Evolutionary conservation across 1,140 invertebrate genomes (phyloP).

Genomic region (Drosophila ficusphila): DNA sequence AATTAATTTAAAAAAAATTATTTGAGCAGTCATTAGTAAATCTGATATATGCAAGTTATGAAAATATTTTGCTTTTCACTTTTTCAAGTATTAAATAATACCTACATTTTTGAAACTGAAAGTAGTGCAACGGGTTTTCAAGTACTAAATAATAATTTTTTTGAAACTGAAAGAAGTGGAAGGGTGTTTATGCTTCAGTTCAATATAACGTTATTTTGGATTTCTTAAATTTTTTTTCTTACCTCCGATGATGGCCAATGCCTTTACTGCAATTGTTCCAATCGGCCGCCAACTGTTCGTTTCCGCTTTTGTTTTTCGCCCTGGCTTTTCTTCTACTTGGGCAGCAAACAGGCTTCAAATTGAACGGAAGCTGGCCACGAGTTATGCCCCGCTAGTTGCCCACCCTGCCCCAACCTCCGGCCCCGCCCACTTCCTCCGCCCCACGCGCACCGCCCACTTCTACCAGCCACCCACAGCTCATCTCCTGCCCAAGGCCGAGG

Average conservation of each 20-base stretch:
- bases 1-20: no score
- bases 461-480: conserved; percentile 7
- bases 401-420: conserved; percentile 14
- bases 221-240: conserved; percentile 1
- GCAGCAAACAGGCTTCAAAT: conserved; percentile 80
- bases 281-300: conserved; percentile 77
- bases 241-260: conserved; percentile 28
- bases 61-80: no score
- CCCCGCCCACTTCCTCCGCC: conserved; percentile 25
- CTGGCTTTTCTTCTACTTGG: conserved; percentile 65
- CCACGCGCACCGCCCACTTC: not conserved
- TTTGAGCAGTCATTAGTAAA: no score
- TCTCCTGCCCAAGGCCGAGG: conserved; percentile 50
- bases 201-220: not conserved
- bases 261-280: conserved; percentile 69
- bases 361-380: conserved; percentile 76
- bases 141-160: no score
- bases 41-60: no score
- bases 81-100: no score
- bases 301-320: conserved; percentile 76
- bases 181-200: not conserved
- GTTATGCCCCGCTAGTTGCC: conserved; percentile 61
- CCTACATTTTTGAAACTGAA: no score
- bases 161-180: not conserved
- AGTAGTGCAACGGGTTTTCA: no score